Evolutionary conservation across 2,797 vertebrate species (phyloP).

Genomic region (Onychomys arenicola): DNA sequence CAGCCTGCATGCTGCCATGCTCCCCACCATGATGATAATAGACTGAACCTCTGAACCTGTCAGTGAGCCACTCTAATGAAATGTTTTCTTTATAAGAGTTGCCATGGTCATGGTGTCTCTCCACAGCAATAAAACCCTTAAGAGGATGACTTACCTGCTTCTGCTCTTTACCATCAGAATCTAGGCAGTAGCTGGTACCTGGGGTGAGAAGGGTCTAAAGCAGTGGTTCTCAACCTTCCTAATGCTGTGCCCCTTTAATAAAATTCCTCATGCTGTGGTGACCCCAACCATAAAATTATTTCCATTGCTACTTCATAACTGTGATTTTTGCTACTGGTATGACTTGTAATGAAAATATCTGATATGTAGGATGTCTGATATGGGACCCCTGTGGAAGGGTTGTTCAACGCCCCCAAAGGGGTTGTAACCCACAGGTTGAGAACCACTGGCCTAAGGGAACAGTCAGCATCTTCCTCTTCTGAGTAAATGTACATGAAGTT

Average conservation of each 20-base stretch:
- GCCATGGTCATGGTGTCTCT: neutral
- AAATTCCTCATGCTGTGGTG: neutral
- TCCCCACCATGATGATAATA: neutral
- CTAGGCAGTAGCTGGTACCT: neutral
- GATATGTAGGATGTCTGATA: neutral
- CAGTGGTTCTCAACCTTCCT: neutral
- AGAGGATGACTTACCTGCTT: neutral
- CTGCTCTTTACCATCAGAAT: neutral
- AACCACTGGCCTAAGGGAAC: neutral
- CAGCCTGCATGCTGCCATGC: neutral
- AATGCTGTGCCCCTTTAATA: neutral
- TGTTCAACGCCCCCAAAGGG: no score
- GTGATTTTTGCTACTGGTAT: neutral
- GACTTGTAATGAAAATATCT: neutral
- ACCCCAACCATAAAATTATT: neutral
- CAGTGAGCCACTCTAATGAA: neutral
- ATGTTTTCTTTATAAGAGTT: neutral
- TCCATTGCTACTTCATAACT: neutral
- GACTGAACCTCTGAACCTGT: neutral
- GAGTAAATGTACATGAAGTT: neutral
- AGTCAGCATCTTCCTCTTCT: neutral
- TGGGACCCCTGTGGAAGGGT: no score
- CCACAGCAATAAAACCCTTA: neutral
- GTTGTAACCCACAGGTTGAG: neutral
- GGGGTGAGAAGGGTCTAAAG: neutral